A percentile compares a stretch with the other conserved stretches of the same genome.
Conservation (phyloP, 2,797 vertebrate species). For the Linurgus olivaceus region DNA sequence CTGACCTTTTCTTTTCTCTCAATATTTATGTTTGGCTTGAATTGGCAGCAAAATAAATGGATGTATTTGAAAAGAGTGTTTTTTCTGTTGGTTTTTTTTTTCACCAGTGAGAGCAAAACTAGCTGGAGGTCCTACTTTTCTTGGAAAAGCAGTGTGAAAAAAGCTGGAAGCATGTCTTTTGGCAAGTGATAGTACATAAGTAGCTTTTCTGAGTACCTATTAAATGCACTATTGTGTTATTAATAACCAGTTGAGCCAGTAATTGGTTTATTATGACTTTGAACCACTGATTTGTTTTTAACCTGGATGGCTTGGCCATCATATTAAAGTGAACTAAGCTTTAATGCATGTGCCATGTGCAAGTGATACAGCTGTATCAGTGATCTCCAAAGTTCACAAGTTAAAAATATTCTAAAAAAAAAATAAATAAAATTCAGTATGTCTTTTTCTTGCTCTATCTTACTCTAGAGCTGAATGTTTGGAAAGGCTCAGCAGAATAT, state of each 20-base stretch:
- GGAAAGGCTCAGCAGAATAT: neutral
- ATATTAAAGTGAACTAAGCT: neutral
- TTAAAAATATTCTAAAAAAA: neutral
- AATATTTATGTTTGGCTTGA: slow-evolving; percentile 10
- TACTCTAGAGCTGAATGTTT: neutral
- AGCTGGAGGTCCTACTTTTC: slow-evolving; percentile 11
- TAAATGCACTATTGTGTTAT: neutral
- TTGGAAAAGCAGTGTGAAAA: slow-evolving; percentile 1
- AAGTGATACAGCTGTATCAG: neutral
- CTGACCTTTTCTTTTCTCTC: slow-evolving; percentile 2
- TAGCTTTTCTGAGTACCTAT: neutral
- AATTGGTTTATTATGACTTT: slow-evolving; percentile 25
- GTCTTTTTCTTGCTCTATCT: neutral
- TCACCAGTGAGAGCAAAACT: neutral
- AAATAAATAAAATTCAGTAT: neutral
- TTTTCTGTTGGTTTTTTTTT: neutral
- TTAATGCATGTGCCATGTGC: neutral
- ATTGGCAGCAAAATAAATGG: neutral
- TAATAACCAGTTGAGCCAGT: neutral
- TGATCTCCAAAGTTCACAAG: slow-evolving; percentile 8
- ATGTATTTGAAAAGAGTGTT: neutral
- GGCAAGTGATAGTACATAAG: slow-evolving; percentile 9
- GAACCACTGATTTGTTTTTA: slow-evolving; percentile 3
- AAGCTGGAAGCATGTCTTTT: neutral
- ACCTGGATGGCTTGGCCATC: neutral